Evolutionary conservation across 2,888 invertebrate genomes (phyloP).

Genomic region (Leptinotarsa haldemani): DNA sequence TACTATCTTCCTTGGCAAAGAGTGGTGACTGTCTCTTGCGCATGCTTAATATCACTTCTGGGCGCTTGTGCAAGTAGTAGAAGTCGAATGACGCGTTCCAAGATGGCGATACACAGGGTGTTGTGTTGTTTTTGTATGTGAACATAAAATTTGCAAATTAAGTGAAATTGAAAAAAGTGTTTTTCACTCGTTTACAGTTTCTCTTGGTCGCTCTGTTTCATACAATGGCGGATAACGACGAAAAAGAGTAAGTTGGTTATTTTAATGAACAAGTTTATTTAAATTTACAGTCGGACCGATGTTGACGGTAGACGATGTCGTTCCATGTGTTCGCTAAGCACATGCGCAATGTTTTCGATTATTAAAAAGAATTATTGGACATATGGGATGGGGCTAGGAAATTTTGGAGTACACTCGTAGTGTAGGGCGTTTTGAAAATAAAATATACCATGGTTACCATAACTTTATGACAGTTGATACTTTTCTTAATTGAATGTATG

Average conservation of each 20-base stretch:
- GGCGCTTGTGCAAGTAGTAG: slow-evolving; percentile 43
- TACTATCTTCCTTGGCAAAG: slow-evolving; percentile 3
- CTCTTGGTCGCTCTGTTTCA: slow-evolving; percentile 21
- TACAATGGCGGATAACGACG: slow-evolving; percentile 38
- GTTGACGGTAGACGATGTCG: slow-evolving; percentile 44
- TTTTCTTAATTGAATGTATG: background rate
- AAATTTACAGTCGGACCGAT: slow-evolving; percentile 42
- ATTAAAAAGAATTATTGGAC: slow-evolving; percentile 32
- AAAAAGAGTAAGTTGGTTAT: slow-evolving; percentile 43
- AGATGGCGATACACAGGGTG: slow-evolving; percentile 57
- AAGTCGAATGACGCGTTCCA: slow-evolving; percentile 47
- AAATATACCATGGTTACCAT: slow-evolving; percentile 22
- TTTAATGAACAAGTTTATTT: slow-evolving; percentile 38
- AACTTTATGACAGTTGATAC: slow-evolving; percentile 20
- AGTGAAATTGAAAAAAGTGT: slow-evolving; percentile 1
- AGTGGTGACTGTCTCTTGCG: slow-evolving; percentile 24
- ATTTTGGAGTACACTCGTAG: slow-evolving; percentile 36
- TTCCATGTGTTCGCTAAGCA: slow-evolving; percentile 44
- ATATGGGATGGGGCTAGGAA: slow-evolving; percentile 28
- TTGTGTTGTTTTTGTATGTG: slow-evolving; percentile 50
- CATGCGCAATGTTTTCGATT: slow-evolving; percentile 46
- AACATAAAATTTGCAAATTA: slow-evolving; percentile 38
- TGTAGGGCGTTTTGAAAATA: slow-evolving; percentile 18
- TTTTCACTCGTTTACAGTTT: slow-evolving; percentile 20
- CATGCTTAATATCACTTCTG: slow-evolving; percentile 28